These are phyloP conservation scores for Gila orcuttii DNA, from an alignment of 2,113 vertebrate genomes.

Conservation along the genomic window DNA sequence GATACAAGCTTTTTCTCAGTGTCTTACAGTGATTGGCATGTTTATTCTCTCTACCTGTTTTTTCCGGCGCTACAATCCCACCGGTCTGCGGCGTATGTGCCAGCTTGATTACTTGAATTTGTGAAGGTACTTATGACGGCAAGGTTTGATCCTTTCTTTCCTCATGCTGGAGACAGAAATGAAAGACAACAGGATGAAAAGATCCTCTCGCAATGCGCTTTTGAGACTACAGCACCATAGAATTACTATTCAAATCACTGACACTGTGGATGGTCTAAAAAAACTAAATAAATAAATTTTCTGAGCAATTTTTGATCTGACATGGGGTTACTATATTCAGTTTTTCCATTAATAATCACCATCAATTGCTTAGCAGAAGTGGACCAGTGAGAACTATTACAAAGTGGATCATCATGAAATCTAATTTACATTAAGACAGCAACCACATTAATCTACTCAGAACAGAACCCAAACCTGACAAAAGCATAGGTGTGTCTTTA, in stretches of 20 bases:
- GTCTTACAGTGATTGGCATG: slow-evolving; percentile 46
- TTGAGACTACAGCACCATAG: not conserved
- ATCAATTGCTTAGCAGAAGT: not conserved
- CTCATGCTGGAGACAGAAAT: slow-evolving; percentile 22
- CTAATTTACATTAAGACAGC: not conserved
- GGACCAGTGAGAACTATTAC: not conserved
- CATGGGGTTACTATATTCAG: not conserved
- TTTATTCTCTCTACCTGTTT: slow-evolving; percentile 37
- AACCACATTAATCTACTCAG: not conserved
- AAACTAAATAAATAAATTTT: not conserved
- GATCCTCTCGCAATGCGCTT: slow-evolving; percentile 25
- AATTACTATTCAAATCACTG: slow-evolving; percentile 33
- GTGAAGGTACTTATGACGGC: slow-evolving; percentile 32
- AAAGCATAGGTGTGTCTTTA: not conserved
- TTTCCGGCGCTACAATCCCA: slow-evolving; percentile 27
- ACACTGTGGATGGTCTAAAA: not conserved
- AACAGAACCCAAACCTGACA: not conserved
- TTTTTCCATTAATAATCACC: not conserved
- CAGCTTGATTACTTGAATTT: slow-evolving; percentile 49
- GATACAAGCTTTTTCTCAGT: slow-evolving; percentile 39
- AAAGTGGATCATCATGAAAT: not conserved
- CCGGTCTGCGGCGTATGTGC: slow-evolving; percentile 26
- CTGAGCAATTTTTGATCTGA: not conserved
- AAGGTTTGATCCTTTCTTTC: slow-evolving; percentile 39
- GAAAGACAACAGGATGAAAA: slow-evolving; percentile 39